phyloP scores from a whole-genome alignment of 2,797 vertebrate genomes.

The Tapirus indicus region DNA sequence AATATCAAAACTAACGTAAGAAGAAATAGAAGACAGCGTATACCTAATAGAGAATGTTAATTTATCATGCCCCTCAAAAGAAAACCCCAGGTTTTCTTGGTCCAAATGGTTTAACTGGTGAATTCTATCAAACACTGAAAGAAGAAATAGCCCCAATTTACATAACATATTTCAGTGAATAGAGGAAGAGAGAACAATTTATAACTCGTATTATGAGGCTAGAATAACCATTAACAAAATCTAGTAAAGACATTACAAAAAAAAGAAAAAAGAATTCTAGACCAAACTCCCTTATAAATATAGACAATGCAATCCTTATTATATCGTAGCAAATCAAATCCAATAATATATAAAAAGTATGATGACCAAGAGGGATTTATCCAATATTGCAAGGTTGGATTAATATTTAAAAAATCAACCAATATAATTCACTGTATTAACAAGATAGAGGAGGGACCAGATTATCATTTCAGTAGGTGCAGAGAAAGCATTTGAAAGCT shows the following conservation, averaged over 20 bases:
- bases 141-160: background rate
- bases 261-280: background rate
- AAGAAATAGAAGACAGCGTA: background rate
- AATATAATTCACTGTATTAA: background rate
- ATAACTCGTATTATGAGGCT: background rate
- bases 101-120: background rate
- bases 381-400: background rate
- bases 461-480: background rate
- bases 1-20: background rate
- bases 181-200: background rate
- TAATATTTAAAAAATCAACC: background rate
- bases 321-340: background rate
- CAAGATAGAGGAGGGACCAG: background rate
- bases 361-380: background rate
- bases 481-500: background rate
- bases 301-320: background rate
- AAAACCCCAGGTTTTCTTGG: accelerated
- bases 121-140: background rate
- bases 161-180: background rate
- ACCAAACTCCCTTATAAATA: background rate
- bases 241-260: background rate
- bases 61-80: background rate
- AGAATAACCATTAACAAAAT: background rate
- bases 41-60: background rate
- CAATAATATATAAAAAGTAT: background rate